Percentiles rank a stretch among this genome's conserved stretches.
Evolutionary conservation across 2,797 vertebrate genomes (phyloP).

Genomic region (Masticophis lateralis): DNA sequence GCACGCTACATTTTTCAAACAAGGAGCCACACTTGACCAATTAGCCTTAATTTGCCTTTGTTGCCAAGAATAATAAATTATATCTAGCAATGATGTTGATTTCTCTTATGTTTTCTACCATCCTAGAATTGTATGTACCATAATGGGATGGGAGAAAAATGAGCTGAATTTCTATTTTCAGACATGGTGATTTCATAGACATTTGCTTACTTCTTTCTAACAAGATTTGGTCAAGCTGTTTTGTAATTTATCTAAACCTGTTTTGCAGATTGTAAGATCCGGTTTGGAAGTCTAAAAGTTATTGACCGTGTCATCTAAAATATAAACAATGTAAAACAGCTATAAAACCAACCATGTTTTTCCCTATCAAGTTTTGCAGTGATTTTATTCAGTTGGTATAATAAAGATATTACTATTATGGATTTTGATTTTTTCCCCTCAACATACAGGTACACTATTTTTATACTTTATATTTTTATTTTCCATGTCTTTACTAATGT

Average conservation of each 20-base stretch:
- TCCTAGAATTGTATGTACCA: neutral
- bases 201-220: neutral
- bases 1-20: neutral
- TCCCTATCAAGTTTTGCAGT: neutral
- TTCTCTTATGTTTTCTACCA: neutral
- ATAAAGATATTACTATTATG: neutral
- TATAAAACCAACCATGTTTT: neutral
- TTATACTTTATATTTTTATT: neutral
- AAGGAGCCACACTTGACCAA: neutral
- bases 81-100: neutral
- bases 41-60: neutral
- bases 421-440: neutral
- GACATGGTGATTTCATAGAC: neutral
- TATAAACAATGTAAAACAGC: neutral
- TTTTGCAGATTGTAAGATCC: neutral
- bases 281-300: neutral
- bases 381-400: neutral
- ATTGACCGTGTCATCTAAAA: neutral
- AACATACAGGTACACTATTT: neutral
- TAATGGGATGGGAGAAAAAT: neutral
- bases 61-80: neutral
- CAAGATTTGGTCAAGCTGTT: neutral
- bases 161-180: neutral
- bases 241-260: neutral
- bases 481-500: neutral